These are phyloP conservation scores for Artibeus jamaicensis DNA, from an alignment of 2,797 vertebrate species.

Conservation along the genomic window DNA sequence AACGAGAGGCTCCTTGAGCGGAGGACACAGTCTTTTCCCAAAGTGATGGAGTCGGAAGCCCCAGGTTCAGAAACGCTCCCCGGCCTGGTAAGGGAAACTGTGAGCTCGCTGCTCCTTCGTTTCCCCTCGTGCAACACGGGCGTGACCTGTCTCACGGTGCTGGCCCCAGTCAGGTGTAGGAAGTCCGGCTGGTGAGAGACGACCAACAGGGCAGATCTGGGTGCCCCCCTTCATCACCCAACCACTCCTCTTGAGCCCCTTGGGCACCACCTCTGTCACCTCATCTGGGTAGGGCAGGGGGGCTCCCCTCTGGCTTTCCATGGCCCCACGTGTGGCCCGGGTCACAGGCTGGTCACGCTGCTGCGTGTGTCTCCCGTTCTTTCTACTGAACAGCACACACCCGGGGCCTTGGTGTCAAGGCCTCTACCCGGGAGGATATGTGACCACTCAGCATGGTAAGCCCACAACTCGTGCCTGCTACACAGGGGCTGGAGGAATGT, in stretches of 20 bases:
- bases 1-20: background rate
- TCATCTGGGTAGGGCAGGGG: accelerated
- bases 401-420: background rate
- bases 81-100: no score
- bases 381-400: background rate
- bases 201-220: accelerated
- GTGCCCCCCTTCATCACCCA: background rate
- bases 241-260: background rate
- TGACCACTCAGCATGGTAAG: no score
- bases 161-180: background rate
- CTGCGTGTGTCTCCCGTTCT: background rate
- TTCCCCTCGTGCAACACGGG: no score
- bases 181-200: background rate
- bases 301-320: background rate
- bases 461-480: background rate
- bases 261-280: background rate
- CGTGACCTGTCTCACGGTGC: accelerated
- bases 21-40: background rate
- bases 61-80: no score
- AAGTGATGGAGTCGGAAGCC: background rate
- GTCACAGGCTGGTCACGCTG: background rate
- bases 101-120: no score
- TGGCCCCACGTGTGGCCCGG: background rate
- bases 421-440: background rate
- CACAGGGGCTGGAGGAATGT: background rate